Percentiles rank a stretch among this genome's conserved stretches.
These are phyloP conservation scores for Halictus ligatus DNA, from an alignment of 2,888 invertebrate species.

Conservation along the genomic window DNA sequence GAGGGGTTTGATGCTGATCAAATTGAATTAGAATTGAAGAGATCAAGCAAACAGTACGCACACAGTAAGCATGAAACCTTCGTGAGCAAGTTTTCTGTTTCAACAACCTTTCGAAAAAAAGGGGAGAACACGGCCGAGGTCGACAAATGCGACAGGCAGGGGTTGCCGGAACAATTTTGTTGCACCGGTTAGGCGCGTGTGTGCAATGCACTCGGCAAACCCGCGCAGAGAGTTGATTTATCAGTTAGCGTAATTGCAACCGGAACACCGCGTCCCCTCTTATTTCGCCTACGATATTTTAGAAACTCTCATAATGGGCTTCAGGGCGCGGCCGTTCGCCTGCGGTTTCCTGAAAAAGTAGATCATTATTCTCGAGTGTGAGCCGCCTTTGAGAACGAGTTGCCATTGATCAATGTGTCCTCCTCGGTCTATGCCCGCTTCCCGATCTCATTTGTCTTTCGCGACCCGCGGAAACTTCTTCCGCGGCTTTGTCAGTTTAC, in stretches of 20 bases:
- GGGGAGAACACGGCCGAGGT: neutral
- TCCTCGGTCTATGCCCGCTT: constrained; percentile 15
- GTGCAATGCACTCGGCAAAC: constrained; percentile 22
- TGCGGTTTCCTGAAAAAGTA: constrained; percentile 31
- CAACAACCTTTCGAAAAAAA: neutral
- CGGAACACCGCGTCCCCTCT: constrained; percentile 12
- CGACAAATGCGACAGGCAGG: neutral
- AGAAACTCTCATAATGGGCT: constrained; percentile 9
- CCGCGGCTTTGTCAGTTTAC: constrained; percentile 16
- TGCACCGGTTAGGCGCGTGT: constrained; percentile 8
- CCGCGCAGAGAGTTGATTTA: constrained; percentile 26
- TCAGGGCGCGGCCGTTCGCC: constrained; percentile 15
- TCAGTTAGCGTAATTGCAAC: constrained; percentile 40
- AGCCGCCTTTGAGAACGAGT: constrained; percentile 20
- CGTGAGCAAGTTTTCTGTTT: neutral
- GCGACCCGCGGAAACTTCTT: neutral
- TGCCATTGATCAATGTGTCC: constrained; percentile 34
- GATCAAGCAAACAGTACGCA: neutral
- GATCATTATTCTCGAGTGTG: constrained; percentile 42
- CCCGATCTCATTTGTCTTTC: constrained; percentile 32
- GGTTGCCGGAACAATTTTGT: neutral
- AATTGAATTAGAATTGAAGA: neutral
- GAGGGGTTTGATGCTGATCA: neutral
- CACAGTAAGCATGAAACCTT: neutral
- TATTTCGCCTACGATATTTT: constrained; percentile 23